Evolutionary conservation across 2,797 vertebrate genomes (phyloP).

Genomic region (Hypotaenidia okinawae): DNA sequence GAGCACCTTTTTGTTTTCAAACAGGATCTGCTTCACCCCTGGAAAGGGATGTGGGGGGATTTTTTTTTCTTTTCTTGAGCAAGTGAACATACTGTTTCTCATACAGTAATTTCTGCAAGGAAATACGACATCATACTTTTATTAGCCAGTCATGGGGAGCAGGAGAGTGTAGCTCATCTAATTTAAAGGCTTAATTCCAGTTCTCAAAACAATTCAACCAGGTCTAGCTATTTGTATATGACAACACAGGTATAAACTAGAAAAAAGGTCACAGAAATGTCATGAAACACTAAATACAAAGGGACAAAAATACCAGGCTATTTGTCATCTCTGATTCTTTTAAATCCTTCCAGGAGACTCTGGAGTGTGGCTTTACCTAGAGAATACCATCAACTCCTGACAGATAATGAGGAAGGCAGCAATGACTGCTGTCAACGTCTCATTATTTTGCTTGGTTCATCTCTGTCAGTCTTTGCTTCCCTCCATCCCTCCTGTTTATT

Average conservation of each 20-base stretch:
- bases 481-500: not conserved
- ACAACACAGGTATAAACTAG: not conserved
- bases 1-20: not conserved
- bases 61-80: not conserved
- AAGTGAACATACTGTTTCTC: not conserved
- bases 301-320: not conserved
- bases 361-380: not conserved
- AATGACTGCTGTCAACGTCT: not conserved
- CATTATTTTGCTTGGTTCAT: not conserved
- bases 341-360: not conserved
- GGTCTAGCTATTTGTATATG: not conserved
- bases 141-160: not conserved
- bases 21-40: not conserved
- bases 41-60: not conserved
- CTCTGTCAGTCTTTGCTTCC: not conserved
- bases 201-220: not conserved
- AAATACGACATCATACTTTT: not conserved
- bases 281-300: not conserved
- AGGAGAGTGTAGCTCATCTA: not conserved
- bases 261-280: not conserved
- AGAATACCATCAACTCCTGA: not conserved
- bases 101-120: not conserved
- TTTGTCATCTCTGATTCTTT: not conserved
- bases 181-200: not conserved
- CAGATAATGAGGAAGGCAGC: not conserved